A percentile compares a stretch with the other conserved stretches of the same genome.
phyloP scores from a whole-genome alignment of 2,888 invertebrate species.

The Cenopis cana region DNA sequence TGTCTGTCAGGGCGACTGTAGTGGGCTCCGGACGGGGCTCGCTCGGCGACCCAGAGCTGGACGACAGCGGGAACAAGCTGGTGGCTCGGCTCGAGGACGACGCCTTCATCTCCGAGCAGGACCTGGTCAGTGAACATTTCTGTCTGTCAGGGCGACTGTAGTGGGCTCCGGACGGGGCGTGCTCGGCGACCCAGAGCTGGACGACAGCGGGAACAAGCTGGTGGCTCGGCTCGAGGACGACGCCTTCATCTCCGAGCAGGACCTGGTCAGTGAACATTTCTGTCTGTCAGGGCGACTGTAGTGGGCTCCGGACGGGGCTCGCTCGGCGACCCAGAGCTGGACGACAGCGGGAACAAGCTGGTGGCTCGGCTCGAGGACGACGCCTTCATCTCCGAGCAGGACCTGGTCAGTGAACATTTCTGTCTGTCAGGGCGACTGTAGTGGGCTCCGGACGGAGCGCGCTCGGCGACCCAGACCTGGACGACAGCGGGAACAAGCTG shows the following conservation, averaged over 20 bases:
- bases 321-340: slow-evolving; percentile 78
- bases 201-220: slow-evolving; percentile 81
- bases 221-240: slow-evolving; percentile 81
- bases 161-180: slow-evolving; percentile 77
- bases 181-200: slow-evolving; percentile 78
- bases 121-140: slow-evolving; percentile 56
- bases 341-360: slow-evolving; percentile 81
- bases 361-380: slow-evolving; percentile 81
- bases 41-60: slow-evolving; percentile 78
- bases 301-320: slow-evolving; percentile 77
- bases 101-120: slow-evolving; percentile 82
- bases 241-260: slow-evolving; percentile 82
- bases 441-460: slow-evolving; percentile 77
- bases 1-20: too few species aligned
- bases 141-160: too few species aligned
- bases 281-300: too few species aligned
- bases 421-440: too few species aligned
- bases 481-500: slow-evolving; percentile 81
- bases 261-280: slow-evolving; percentile 56
- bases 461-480: slow-evolving; percentile 78
- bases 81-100: slow-evolving; percentile 81
- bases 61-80: slow-evolving; percentile 81
- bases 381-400: slow-evolving; percentile 82
- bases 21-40: slow-evolving; percentile 77
- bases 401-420: slow-evolving; percentile 56